Base-by-base conservation (phyloP, 2,888 invertebrate species). In the Mimachlamys varia region DNA sequence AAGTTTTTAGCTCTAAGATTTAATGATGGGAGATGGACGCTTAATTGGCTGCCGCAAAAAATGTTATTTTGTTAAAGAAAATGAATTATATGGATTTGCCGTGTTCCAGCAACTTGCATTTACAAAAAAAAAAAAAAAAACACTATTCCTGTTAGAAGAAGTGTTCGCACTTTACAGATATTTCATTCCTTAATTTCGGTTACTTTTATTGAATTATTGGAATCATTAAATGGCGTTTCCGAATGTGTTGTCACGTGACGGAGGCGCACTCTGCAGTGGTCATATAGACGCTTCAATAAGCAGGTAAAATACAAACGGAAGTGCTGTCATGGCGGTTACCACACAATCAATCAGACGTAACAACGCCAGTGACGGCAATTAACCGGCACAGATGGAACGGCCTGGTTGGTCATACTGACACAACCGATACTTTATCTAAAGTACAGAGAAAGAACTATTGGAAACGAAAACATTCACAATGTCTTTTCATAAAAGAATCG, bases 261-360 rank as follows among this genome's bases (percentile, higher is more conserved):
- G 10, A 76, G 13, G 10, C 76, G 33, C 15, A 33, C 76, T 27
- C 27, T 33, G 33, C 17, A 10, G 10, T 76, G 33, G 76, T 76
- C 33, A 33, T 12, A 76, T 33, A 76, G 76, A 76, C 33, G 76
- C 76, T 76, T 76, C 76, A 76, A 27, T 33, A 76, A 76, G 33
- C 76, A 76, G 76, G 76, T 76, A 76, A 76, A 76, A 33, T 27
- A 27, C 27, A 76, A 76, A 76, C 76, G 76, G 76, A 76, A 76
- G 76, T 76, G 33, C 76, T 76, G 76, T 76, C 76, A 76, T 76
- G 76, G 76, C 27, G 13, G 76, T 76, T 76, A 76, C 76, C 13
- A 76, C 33, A 33, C 76, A 76, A 76, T 76, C 33, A 27, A 76
- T 76, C 76, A 76, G 76, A 27, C 76, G 33, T 76, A 76, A 76